Conservation (phyloP, 2,113 vertebrate genomes). For the Silurus meridionalis region DNA sequence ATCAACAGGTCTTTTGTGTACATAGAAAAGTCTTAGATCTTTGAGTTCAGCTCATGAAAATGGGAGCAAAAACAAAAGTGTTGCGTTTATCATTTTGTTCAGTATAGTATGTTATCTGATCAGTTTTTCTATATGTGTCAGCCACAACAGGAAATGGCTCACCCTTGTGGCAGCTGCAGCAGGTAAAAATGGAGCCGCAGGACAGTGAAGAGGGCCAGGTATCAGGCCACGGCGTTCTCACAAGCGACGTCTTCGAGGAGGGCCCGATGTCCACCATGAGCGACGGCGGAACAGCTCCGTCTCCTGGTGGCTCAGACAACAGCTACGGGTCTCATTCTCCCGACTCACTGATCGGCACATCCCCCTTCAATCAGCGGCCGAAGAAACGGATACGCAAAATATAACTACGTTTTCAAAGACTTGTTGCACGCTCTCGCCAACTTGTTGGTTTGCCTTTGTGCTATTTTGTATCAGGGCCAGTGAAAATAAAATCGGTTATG, state of each 20-base stretch:
- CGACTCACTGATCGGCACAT: conserved; percentile 90
- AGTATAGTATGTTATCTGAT: not conserved
- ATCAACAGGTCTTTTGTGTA: too few species aligned
- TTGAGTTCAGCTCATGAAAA: too few species aligned
- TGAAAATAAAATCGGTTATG: not conserved
- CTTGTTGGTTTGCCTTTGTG: conserved; percentile 6
- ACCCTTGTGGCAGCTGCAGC: conserved; percentile 88
- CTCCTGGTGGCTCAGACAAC: conserved; percentile 86
- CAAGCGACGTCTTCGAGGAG: conserved; percentile 92
- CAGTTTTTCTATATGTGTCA: conserved; percentile 44
- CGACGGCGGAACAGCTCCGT: conserved; percentile 87
- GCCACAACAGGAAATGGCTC: conserved; percentile 85
- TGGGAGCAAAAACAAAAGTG: too few species aligned
- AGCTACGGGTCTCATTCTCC: conserved; percentile 92
- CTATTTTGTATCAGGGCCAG: not conserved
- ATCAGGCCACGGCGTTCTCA: conserved; percentile 80
- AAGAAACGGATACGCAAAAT: conserved; percentile 92
- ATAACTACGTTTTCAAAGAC: conserved; percentile 60
- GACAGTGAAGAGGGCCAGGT: conserved; percentile 87
- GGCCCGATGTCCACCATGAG: conserved; percentile 96
- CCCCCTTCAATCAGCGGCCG: conserved; percentile 92
- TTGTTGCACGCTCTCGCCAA: not conserved
- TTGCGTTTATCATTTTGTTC: too few species aligned
- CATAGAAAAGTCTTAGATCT: too few species aligned
- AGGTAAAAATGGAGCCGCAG: conserved; percentile 96